phyloP scores from a whole-genome alignment of 2,888 invertebrate genomes.

The Stenurella melanura region DNA sequence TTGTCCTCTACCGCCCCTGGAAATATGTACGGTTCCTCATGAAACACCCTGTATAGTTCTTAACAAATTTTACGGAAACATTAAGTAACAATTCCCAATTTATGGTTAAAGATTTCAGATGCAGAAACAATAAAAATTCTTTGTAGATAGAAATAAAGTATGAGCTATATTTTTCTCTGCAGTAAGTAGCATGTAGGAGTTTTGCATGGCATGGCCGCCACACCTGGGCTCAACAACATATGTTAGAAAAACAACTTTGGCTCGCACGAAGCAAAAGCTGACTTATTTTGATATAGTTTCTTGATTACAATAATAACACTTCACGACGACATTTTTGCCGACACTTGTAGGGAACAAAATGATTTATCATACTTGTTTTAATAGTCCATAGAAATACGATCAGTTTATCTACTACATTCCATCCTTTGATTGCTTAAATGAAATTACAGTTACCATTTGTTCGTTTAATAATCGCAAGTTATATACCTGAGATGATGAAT shows the following conservation, averaged over 20 bases:
- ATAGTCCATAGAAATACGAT: conserved; percentile 20
- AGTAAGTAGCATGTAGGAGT: conserved; percentile 29
- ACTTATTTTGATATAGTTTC: conserved; percentile 28
- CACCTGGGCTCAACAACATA: conserved; percentile 30
- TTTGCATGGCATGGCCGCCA: conserved; percentile 26
- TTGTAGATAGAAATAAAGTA: conserved; percentile 1
- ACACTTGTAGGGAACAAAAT: conserved; percentile 17
- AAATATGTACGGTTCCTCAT: no score
- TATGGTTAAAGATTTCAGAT: not conserved
- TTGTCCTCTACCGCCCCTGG: no score
- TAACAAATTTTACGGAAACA: no score
- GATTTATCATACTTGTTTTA: conserved; percentile 16
- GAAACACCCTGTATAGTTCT: no score
- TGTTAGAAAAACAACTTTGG: conserved; percentile 18
- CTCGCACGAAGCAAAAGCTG: conserved; percentile 18
- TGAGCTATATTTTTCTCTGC: conserved; percentile 15
- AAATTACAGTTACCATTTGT: conserved; percentile 19
- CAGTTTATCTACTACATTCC: conserved; percentile 23
- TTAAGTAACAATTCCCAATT: not conserved
- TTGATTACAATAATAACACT: conserved; percentile 28
- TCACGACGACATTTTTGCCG: conserved; percentile 23
- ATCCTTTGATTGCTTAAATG: conserved; percentile 20
- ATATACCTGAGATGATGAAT: not conserved
- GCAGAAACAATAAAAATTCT: not conserved
- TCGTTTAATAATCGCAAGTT: conserved; percentile 11